Evolutionary conservation across 2,797 vertebrate species (phyloP), one percentile per base, ranked within the genome.

Genomic region (Pseudochaenichthys georgianus): DNA sequence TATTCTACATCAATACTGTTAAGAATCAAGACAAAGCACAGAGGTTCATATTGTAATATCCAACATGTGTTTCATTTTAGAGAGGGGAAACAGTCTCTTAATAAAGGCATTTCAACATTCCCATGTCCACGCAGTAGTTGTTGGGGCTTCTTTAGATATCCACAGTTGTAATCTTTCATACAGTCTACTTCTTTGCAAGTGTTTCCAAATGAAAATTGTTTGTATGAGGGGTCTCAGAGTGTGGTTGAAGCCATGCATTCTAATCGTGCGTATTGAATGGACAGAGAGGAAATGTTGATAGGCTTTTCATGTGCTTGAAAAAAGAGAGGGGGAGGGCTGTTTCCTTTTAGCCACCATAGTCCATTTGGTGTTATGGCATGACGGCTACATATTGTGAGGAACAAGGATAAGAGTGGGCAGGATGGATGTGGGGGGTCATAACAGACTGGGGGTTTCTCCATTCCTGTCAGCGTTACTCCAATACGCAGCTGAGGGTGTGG

Each of bases 191-290:
- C 34, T 70, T 66, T 67, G 34, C 31, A 19, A 54, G 50, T 15
- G 47, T 66, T 13, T 71, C 47, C 41, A 73, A 47, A 15, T 46
- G 6, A 38, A 9, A 9, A n/a, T 34, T 47, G 55, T 81, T 67
- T 71, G 64, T 50, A 71, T 50, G 46, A 78, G 47, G 21, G 45
- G 80, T 31, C 50, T 63, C 6, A 17, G 19, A 65, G 50, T 67
- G 69, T 69, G 66, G 61, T 72, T 82, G 77, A 86, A 88, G 84
- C 77, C 93, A 93, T 95, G 92, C 93, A 88, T 76, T 85, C 69
- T 82, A 67, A 75, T 82, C 92, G 92, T 93, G 93, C 94, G 86
- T 73, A 80, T 16, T 72, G 66, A 82, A 85, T 77, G 70, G 69
- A 74, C 60, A 74, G 13, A 64, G 41, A 82, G 51, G 70, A 53